These are phyloP conservation scores for Nothobranchius kuhntae DNA, from an alignment of 2,113 vertebrate species.

Conservation along the genomic window DNA sequence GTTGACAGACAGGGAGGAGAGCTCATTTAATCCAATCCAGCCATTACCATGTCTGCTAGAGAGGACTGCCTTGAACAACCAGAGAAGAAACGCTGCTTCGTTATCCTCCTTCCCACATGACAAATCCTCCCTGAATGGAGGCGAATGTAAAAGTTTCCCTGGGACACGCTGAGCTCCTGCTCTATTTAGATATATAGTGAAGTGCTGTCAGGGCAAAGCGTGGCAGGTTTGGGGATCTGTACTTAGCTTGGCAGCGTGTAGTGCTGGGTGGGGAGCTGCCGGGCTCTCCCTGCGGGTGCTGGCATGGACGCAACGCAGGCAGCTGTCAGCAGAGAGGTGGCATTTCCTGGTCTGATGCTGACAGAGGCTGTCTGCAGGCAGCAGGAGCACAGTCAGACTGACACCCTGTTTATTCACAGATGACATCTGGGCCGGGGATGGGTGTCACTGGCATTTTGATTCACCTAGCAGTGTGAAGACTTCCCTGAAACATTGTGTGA, in stretches of 20 bases:
- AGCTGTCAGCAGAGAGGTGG: constrained; percentile 94
- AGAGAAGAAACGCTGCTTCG: constrained; percentile 63
- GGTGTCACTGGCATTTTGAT: constrained; percentile 90
- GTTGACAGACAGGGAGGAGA: constrained; percentile 63
- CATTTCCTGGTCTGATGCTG: constrained; percentile 90
- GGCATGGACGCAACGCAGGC: constrained; percentile 85
- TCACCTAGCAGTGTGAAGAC: constrained; percentile 84
- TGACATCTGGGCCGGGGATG: constrained; percentile 88
- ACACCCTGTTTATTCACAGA: constrained; percentile 96
- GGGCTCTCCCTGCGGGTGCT: constrained; percentile 78
- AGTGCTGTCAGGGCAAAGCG: constrained; percentile 63
- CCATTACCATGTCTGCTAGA: constrained; percentile 60
- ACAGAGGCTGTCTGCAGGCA: constrained; percentile 93
- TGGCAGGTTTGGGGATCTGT: constrained; percentile 60
- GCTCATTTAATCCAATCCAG: constrained; percentile 74
- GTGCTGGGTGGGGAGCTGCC: constrained; percentile 81
- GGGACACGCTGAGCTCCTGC: constrained; percentile 61
- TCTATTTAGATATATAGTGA: constrained; percentile 74
- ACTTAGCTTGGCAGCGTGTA: constrained; percentile 49
- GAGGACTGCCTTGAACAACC: constrained; percentile 59
- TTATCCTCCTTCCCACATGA: constrained; percentile 70
- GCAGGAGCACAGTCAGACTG: constrained; percentile 92
- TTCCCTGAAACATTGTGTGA: constrained; percentile 80
- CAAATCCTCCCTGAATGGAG: constrained; percentile 75
- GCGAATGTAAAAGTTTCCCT: constrained; percentile 71